Conservation (phyloP, 2,113 vertebrate species). For the Psammodynastes pulverulentus region DNA sequence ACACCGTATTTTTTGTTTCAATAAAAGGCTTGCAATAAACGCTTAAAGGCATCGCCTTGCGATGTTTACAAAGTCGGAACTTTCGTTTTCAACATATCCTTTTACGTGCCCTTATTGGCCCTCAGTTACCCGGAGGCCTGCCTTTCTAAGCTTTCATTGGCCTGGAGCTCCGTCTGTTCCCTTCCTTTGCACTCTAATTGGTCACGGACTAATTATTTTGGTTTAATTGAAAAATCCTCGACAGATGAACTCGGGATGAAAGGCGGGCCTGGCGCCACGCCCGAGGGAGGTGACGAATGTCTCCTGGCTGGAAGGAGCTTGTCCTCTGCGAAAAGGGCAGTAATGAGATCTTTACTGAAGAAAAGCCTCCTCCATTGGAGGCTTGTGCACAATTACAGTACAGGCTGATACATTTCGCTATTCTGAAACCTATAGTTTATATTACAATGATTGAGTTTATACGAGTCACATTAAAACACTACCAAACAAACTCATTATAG, state of each 20-base stretch:
- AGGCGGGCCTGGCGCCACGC: not conserved
- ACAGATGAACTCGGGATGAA: not conserved
- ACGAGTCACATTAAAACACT: not conserved
- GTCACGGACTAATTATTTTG: not conserved
- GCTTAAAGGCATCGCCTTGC: not conserved
- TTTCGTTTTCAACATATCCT: not conserved
- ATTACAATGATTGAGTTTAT: not conserved
- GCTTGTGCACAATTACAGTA: not conserved
- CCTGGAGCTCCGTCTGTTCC: not conserved
- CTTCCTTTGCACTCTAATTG: not conserved
- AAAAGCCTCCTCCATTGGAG: not conserved
- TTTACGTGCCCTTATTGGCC: not conserved
- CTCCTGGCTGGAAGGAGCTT: not conserved
- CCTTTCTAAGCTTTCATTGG: not conserved
- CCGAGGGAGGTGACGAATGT: not conserved
- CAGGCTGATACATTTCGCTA: not conserved
- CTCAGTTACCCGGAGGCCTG: too few relatives aligned
- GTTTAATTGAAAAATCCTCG: slow-evolving; percentile 3
- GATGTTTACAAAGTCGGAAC: not conserved
- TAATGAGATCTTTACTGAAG: not conserved
- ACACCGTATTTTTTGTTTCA: accelerated
- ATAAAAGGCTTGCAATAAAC: not conserved
- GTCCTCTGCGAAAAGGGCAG: not conserved
- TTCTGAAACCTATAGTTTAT: not conserved
- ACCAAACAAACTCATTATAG: not conserved